Conservation (phyloP, 2,888 invertebrate species). For the Acanthococcus lagerstroemiae region DNA sequence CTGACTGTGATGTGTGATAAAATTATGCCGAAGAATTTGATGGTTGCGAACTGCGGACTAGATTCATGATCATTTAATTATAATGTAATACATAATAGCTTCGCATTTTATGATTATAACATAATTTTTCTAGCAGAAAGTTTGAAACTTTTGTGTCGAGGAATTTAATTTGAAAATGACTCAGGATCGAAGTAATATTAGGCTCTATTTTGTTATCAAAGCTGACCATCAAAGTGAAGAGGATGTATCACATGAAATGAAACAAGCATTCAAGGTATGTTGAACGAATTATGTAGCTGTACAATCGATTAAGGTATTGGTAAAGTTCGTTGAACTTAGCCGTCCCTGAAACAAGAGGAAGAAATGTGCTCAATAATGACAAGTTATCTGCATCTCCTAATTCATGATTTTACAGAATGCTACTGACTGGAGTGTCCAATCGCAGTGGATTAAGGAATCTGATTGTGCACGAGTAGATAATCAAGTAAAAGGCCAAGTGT, state of each 20-base stretch:
- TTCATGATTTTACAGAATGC: constrained; percentile 3
- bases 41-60: no score
- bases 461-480: not conserved
- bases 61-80: no score
- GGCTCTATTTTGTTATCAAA: not conserved
- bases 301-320: not conserved
- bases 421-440: not conserved
- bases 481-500: constrained; percentile 54
- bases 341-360: no score
- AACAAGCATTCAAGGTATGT: not conserved
- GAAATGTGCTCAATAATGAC: no score
- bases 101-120: no score
- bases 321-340: not conserved
- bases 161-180: not conserved
- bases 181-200: not conserved
- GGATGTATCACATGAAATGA: not conserved
- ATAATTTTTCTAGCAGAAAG: no score
- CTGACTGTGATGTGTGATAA: no score
- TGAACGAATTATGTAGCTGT: not conserved
- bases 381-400: no score
- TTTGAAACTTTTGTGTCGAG: no score
- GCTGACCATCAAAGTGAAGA: not conserved
- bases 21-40: no score
- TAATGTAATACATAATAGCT: no score
- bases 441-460: not conserved